Base-by-base conservation (phyloP, 2,888 invertebrate genomes). In the Neocrepidodera transversa region DNA sequence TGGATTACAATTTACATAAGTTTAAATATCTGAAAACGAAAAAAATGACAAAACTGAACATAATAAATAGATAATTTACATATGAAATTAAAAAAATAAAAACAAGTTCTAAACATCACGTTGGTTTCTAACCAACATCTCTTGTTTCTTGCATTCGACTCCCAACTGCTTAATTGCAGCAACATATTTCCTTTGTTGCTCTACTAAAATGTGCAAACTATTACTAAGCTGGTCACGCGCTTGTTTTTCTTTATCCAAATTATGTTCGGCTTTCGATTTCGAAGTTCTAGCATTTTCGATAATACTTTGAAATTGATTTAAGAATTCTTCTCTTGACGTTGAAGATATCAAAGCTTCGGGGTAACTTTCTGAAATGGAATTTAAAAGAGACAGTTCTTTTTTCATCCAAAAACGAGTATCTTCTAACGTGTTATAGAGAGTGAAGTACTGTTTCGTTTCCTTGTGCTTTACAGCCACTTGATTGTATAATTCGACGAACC, bases 381-480 rank as follows among this genome's bases (percentile, higher is more conserved):
- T 94, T 17, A 95, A 81, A 51, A 96, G 79, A 17, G 90, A 89
- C 53, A 96, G 84, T 81, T 98, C 97, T 78, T 96, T 97, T 64
- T 90, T 90, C 74, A 97, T 86, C 78, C 97, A 97, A 35, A 91
- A 83, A 79, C 93, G 92, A n/a, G 93, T 93, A 81, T 97, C 97
- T 77, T 95, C 91, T 52, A 97, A 82, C 1, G 95, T 95, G 79
- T 99, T 98, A 81, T 96, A 96, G 62, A 97, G 84, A 35, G 94
- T 95, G 78, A 93, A 98, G 82, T 95, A 97, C 83, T 97, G 96
- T 79, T 97, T 97, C 0, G 97, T 97, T 84, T 98, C 97, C 76
- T 92, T 91, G 78, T 97, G 96, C 74, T 95, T 97, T 20, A 92
- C 91, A 63, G 95, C 91, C 74, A 98, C 95, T 87, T 93, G 96